phyloP scores from a whole-genome alignment of 2,888 invertebrate species.

The Platycheirus rosarum region DNA sequence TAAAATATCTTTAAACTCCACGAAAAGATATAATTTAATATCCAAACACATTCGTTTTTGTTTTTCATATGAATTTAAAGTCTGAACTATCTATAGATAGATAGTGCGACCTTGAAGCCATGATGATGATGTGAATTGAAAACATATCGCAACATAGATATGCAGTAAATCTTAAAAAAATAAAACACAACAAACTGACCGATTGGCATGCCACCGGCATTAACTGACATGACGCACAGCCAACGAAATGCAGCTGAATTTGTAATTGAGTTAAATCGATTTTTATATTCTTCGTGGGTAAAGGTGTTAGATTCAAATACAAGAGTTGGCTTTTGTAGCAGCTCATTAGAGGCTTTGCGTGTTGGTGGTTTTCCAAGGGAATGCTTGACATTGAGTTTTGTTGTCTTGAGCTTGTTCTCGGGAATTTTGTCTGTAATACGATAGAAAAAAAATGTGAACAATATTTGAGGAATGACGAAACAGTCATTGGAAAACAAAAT shows the following conservation, averaged over 20 bases:
- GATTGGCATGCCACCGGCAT: background rate
- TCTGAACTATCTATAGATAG: conserved; percentile 13
- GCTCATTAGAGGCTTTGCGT: too few species aligned
- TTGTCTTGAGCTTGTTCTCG: too few species aligned
- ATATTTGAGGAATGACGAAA: too few species aligned
- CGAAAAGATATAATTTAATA: background rate
- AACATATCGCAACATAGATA: conserved; percentile 43
- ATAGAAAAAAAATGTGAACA: too few species aligned
- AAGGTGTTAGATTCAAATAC: conserved; percentile 6
- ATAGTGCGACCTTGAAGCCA: conserved; percentile 47
- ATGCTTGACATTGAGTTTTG: too few species aligned
- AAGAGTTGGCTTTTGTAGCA: too few species aligned
- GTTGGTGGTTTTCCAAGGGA: too few species aligned
- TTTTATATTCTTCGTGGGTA: background rate
- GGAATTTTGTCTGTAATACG: too few species aligned
- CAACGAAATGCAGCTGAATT: background rate
- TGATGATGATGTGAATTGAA: conserved; percentile 42
- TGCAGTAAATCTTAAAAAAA: conserved; percentile 16
- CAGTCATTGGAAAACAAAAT: too few species aligned
- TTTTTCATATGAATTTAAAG: too few species aligned
- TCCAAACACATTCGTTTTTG: too few species aligned
- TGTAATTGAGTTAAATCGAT: conserved; percentile 20
- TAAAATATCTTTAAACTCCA: background rate
- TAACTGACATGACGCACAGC: too few species aligned
- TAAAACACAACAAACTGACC: background rate